Evolutionary conservation across 2,113 vertebrate species (phyloP).

Genomic region (Elachura formosa): DNA sequence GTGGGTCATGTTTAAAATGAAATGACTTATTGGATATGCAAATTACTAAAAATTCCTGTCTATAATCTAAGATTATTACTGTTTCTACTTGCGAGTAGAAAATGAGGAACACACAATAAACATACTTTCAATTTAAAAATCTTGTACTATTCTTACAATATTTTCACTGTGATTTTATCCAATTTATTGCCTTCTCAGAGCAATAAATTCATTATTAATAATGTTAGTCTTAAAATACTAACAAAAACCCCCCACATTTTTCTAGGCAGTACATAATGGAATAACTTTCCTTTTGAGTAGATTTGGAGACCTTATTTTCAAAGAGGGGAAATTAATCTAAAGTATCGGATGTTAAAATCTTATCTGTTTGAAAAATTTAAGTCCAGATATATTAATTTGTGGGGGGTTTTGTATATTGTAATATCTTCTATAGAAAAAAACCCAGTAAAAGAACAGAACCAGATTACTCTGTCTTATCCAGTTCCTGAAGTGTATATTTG

Average conservation of each 20-base stretch:
- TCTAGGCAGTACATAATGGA: not conserved
- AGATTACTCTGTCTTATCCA: not conserved
- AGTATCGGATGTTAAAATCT: not conserved
- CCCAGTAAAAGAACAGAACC: not conserved
- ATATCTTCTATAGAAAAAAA: not conserved
- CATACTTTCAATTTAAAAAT: not conserved
- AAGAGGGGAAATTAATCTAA: not conserved
- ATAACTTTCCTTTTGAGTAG: not conserved
- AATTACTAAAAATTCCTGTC: not conserved
- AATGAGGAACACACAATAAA: not conserved
- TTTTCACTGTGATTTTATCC: not conserved
- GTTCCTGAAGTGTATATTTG: not conserved
- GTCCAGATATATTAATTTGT: not conserved
- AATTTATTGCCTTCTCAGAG: not conserved
- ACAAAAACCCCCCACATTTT: fast-evolving
- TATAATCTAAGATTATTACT: not conserved
- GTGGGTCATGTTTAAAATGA: not conserved
- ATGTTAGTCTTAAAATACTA: not conserved
- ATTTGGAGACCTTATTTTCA: not conserved
- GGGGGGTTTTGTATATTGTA: fast-evolving
- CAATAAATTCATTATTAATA: no score
- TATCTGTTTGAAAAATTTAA: not conserved
- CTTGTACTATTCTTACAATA: not conserved
- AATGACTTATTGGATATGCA: not conserved
- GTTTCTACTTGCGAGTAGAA: not conserved